These are phyloP conservation scores for Tolypeutes matacus DNA, from an alignment of 2,797 vertebrate genomes.

Conservation along the genomic window DNA sequence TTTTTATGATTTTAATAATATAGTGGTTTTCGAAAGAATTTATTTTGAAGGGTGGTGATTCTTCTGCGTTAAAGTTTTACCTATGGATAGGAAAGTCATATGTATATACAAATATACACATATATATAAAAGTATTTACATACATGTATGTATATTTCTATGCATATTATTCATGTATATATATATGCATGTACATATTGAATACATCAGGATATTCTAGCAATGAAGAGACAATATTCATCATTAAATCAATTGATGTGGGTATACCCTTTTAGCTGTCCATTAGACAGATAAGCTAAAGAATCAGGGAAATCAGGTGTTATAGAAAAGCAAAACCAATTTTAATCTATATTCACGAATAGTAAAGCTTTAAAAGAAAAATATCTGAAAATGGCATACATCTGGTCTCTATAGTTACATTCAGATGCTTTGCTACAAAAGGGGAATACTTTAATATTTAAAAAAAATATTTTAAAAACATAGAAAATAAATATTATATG, in stretches of 20 bases:
- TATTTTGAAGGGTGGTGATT: background rate
- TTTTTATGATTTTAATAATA: background rate
- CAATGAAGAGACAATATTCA: background rate
- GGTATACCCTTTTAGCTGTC: background rate
- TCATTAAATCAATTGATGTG: background rate
- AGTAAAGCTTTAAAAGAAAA: background rate
- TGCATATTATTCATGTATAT: background rate
- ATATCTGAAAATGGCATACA: background rate
- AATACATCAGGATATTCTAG: background rate
- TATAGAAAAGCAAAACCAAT: background rate
- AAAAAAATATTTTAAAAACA: background rate
- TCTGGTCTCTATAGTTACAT: background rate
- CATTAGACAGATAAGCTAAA: background rate
- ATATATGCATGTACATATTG: background rate
- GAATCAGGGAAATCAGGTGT: background rate
- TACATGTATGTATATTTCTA: background rate
- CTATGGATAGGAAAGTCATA: background rate
- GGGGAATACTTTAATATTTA: background rate
- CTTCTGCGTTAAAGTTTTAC: background rate
- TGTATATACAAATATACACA: accelerated
- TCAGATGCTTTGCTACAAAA: background rate
- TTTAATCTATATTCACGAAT: background rate
- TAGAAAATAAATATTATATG: background rate
- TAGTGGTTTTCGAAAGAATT: too few species aligned
- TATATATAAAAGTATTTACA: too few species aligned